phyloP scores from a whole-genome alignment of 1,140 invertebrate species.

The Apis cerana region DNA sequence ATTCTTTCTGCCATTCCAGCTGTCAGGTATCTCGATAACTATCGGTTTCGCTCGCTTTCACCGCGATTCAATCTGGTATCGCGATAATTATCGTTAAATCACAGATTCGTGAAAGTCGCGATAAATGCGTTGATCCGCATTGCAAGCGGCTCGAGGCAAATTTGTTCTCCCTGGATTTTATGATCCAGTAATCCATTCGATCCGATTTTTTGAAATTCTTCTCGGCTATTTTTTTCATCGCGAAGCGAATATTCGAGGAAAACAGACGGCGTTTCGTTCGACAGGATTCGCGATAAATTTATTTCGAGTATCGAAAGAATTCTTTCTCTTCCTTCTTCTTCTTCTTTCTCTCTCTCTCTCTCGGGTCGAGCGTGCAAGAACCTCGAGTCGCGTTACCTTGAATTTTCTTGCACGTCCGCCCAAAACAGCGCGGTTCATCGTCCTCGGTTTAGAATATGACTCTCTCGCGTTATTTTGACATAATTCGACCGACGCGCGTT shows the following conservation, averaged over 20 bases:
- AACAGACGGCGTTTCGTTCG: neutral
- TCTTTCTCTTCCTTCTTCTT: neutral
- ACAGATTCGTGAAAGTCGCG: conserved; percentile 30
- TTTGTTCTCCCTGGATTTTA: neutral
- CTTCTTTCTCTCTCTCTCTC: neutral
- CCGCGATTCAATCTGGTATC: conserved; percentile 17
- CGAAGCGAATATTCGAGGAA: neutral
- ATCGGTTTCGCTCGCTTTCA: conserved; percentile 41
- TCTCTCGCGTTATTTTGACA: conserved; percentile 41
- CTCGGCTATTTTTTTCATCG: neutral
- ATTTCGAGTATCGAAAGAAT: conserved; percentile 15
- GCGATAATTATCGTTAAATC: conserved; percentile 44
- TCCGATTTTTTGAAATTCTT: neutral
- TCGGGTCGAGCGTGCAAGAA: neutral
- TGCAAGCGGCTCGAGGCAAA: neutral
- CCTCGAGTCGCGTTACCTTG: conserved; percentile 20
- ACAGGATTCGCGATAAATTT: neutral
- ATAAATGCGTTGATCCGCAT: conserved; percentile 15
- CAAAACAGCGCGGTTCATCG: conserved; percentile 37
- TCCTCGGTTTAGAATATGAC: conserved; percentile 2
- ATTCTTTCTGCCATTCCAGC: neutral
- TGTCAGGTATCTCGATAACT: neutral
- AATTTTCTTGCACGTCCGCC: conserved; percentile 25
- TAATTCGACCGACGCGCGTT: neutral
- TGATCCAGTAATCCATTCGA: too few relatives aligned